Conservation (phyloP, 1,140 invertebrate species). For the Brevipalpus yothersi region DNA sequence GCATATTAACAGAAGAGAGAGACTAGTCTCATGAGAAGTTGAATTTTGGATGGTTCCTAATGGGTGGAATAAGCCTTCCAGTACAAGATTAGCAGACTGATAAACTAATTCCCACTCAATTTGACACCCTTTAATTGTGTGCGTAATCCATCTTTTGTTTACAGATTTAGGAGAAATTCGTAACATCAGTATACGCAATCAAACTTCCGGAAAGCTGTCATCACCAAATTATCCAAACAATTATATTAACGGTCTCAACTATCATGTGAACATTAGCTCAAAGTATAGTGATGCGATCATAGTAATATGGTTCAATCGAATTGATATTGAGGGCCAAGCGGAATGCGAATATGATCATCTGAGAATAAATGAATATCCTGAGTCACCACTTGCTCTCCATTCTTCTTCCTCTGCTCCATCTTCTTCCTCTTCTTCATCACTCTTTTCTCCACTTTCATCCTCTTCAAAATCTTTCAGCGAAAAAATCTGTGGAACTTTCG, state of each 20-base stretch:
- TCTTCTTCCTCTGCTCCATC: constrained; percentile 9
- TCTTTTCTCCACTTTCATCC: constrained; percentile 3
- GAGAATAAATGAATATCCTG: constrained; percentile 20
- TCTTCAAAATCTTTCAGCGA: constrained; percentile 2
- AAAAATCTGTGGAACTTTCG: background rate
- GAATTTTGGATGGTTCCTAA: too few species aligned
- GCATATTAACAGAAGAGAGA: too few species aligned
- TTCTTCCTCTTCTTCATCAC: constrained; percentile 3
- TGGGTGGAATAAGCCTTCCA: too few species aligned
- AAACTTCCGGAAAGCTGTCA: constrained; percentile 5
- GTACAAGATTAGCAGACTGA: too few species aligned
- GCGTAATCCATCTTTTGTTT: background rate
- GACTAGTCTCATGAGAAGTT: background rate
- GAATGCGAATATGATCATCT: constrained; percentile 51
- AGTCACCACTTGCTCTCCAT: too few species aligned
- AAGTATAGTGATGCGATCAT: constrained; percentile 32
- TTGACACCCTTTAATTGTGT: too few species aligned
- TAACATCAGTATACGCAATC: constrained; percentile 6
- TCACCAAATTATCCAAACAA: constrained; percentile 14
- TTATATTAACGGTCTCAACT: constrained; percentile 40
- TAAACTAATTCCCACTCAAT: too few species aligned
- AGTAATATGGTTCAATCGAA: constrained; percentile 32
- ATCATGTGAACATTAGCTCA: constrained; percentile 28
- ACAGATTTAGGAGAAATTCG: background rate
- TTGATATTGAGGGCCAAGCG: constrained; percentile 42